Evolutionary conservation across 2,113 vertebrate species (phyloP).

Genomic region (cat (Felis catus)): DNA sequence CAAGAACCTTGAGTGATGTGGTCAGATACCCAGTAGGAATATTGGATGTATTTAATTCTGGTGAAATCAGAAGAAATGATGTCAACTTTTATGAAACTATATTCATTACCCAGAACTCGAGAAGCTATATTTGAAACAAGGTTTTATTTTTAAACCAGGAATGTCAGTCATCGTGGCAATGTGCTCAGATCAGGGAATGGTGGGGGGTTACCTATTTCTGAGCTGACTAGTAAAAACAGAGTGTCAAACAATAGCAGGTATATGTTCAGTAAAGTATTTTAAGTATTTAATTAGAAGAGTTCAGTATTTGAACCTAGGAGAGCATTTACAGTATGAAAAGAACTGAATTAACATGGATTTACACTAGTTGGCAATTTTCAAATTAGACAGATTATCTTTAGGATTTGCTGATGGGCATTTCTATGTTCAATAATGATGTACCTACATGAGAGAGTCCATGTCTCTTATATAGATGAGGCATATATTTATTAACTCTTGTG

Average conservation of each 20-base stretch:
- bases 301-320: conserved; percentile 54
- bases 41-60: conserved; percentile 72
- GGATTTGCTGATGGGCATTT: not conserved
- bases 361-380: conserved; percentile 44
- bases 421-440: not conserved
- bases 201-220: conserved; percentile 82
- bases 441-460: not conserved
- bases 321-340: conserved; percentile 33
- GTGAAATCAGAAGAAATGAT: conserved; percentile 80
- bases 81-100: conserved; percentile 86
- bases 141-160: conserved; percentile 84
- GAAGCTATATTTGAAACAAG: conserved; percentile 84
- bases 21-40: conserved; percentile 63
- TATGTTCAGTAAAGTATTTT: conserved; percentile 63
- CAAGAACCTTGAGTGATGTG: conserved; percentile 60
- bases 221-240: conserved; percentile 78
- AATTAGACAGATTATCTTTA: not conserved
- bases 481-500: conserved; percentile 13
- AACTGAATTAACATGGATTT: conserved; percentile 13
- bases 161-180: conserved; percentile 85
- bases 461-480: not conserved
- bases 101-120: conserved; percentile 80
- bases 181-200: conserved; percentile 73
- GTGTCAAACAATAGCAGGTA: conserved; percentile 75
- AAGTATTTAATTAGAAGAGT: conserved; percentile 62